phyloP scores from a whole-genome alignment of 2,888 invertebrate genomes.

The Heterodera filipjevi region DNA sequence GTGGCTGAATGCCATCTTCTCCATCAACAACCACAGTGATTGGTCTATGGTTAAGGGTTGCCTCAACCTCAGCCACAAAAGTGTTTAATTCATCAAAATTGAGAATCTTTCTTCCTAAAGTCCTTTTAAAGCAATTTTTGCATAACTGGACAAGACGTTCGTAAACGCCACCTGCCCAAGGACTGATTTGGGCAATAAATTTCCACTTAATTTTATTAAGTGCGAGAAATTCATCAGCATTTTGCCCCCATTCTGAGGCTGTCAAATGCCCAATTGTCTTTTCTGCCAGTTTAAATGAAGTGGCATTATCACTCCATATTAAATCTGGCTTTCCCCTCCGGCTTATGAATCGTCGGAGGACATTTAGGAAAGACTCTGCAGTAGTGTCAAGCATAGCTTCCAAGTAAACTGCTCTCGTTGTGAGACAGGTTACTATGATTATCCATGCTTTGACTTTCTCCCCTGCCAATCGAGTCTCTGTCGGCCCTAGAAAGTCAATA shows the following conservation, averaged over 20 bases:
- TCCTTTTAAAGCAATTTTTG: constrained; percentile 15
- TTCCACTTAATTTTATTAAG: background rate
- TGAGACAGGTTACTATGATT: constrained; percentile 3
- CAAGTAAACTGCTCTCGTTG: constrained; percentile 17
- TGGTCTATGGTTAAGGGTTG: constrained; percentile 28
- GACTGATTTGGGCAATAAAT: background rate
- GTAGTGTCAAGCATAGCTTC: constrained; percentile 6
- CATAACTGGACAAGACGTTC: constrained; percentile 18
- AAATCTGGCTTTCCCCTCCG: background rate
- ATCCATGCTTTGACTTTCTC: constrained; percentile 20
- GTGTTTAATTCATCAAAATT: constrained; percentile 12
- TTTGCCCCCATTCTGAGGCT: background rate
- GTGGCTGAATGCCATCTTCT: background rate
- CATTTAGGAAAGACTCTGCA: background rate
- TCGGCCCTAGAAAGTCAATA: constrained; percentile 39
- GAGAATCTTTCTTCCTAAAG: constrained; percentile 6
- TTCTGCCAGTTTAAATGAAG: constrained; percentile 54
- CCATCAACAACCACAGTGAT: background rate
- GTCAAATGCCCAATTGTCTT: background rate
- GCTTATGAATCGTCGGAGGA: background rate
- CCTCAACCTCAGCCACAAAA: constrained; percentile 26
- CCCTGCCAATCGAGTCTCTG: background rate
- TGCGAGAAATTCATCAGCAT: background rate
- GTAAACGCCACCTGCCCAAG: constrained; percentile 27
- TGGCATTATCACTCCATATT: constrained; percentile 48